Evolutionary conservation across 2,797 vertebrate genomes (phyloP).

Genomic region (Natrix natrix): DNA sequence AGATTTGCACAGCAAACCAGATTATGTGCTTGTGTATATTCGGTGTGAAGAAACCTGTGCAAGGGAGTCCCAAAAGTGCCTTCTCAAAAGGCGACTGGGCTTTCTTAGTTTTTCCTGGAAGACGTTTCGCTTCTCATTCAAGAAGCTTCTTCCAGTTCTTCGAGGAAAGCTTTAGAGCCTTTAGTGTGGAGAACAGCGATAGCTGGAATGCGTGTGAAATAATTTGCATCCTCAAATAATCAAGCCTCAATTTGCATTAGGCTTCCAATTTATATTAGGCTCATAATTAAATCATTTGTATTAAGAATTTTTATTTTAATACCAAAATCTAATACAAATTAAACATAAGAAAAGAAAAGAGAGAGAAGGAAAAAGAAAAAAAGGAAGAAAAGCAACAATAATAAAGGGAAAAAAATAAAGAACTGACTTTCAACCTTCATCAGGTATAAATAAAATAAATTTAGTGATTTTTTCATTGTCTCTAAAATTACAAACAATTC

Average conservation of each 20-base stretch:
- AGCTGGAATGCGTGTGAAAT: neutral
- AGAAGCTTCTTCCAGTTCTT: neutral
- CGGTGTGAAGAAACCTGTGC: neutral
- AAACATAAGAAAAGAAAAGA: neutral
- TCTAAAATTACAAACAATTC: neutral
- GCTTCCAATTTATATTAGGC: neutral
- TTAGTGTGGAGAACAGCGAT: neutral
- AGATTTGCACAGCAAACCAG: neutral
- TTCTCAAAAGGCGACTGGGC: neutral
- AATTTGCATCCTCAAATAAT: neutral
- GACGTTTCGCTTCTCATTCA: neutral
- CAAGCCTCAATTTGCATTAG: neutral
- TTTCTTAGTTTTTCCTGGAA: neutral
- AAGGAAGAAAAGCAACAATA: neutral
- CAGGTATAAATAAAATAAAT: neutral
- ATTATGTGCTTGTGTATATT: neutral
- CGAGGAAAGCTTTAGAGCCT: neutral
- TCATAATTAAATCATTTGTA: neutral
- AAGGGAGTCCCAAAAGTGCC: neutral
- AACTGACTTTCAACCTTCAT: neutral
- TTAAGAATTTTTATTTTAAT: neutral
- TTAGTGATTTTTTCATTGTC: neutral
- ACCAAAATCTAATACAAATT: neutral
- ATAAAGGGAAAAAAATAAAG: neutral
- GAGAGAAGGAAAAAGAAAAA: neutral